Evolutionary conservation across 2,888 invertebrate genomes (phyloP), one percentile per base, ranked within the genome.

Genomic region (Ceriagrion tenellum): DNA sequence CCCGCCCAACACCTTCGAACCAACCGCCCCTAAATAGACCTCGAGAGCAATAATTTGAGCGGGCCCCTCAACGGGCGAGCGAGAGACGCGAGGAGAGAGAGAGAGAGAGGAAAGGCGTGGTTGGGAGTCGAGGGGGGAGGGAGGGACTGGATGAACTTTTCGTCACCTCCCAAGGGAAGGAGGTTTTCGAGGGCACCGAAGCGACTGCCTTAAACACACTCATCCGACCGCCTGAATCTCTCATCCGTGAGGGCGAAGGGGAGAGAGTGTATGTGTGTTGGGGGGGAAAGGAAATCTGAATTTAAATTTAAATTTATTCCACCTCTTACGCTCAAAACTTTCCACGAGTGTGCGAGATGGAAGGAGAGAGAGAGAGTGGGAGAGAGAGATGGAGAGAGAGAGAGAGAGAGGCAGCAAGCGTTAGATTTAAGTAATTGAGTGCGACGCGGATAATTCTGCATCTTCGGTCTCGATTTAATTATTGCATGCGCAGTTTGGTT

Each of bases 271-370:
- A n/a, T n/a, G n/a, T n/a, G n/a, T 3, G 10, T 30, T 12, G 74
- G 13, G 35, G 74, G 74, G 74, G 1, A 81, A 81, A 81, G 13
- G 69, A 26, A 69, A 81, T 81, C 74, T 35, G 30, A 81, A 81
- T 81, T 81, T 81, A n/a, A 81, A 81, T 81, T 81, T 81, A n/a
- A 81, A 81, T 81, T 81, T 30, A 81, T 81, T 30, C 26, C 69
- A 8, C 74, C 12, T 30, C 74, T 81, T 18, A 10, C 12, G n/a
- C 12, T 35, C 74, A 16, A 81, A 81, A 30, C 35, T 26, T 16
- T 26, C 74, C 74, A 8, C 30, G 74, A 6, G 74, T 81, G 74
- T 4, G 35, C n/a, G 74, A n/a, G n/a, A 30, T 2, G 74, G 74
- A n/a, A 20, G 30, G n/a, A 30, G 16, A 56, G 16, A 56, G 56